Percentiles rank a stretch among this genome's conserved stretches.
These are phyloP conservation scores for Aphelocoma californica DNA, from an alignment of 2,797 vertebrate species.

Conservation along the genomic window DNA sequence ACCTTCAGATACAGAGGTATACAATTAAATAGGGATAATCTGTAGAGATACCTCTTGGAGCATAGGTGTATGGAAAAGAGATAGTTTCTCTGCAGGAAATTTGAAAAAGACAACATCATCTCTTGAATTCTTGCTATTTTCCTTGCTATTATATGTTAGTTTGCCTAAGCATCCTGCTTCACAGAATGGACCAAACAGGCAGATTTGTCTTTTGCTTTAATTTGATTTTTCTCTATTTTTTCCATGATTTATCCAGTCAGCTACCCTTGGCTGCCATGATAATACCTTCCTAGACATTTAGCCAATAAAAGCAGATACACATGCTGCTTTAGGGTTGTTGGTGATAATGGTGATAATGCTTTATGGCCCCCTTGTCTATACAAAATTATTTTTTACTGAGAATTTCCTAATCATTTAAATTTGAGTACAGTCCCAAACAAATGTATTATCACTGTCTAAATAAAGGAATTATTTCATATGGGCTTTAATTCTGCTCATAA, in stretches of 20 bases:
- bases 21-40: not conserved
- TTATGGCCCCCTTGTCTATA: not conserved
- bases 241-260: not conserved
- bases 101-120: not conserved
- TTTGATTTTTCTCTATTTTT: conserved; percentile 10
- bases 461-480: not conserved
- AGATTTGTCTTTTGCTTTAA: conserved; percentile 27
- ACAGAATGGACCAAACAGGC: conserved; percentile 10
- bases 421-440: not conserved
- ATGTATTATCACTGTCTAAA: not conserved
- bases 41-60: not conserved
- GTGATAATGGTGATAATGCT: not conserved
- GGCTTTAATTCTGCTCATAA: not conserved
- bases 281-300: not conserved
- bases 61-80: not conserved
- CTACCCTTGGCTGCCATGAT: not conserved
- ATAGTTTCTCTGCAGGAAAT: not conserved
- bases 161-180: conserved; percentile 53
- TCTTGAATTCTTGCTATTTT: conserved; percentile 70
- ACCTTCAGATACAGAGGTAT: not conserved
- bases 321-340: not conserved
- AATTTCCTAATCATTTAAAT: not conserved
- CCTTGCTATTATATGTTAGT: conserved; percentile 57
- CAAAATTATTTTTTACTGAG: not conserved
- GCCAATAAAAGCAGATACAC: not conserved